phyloP scores from a whole-genome alignment of 1,140 invertebrate genomes.

The Caenorhabditis tropicalis region DNA sequence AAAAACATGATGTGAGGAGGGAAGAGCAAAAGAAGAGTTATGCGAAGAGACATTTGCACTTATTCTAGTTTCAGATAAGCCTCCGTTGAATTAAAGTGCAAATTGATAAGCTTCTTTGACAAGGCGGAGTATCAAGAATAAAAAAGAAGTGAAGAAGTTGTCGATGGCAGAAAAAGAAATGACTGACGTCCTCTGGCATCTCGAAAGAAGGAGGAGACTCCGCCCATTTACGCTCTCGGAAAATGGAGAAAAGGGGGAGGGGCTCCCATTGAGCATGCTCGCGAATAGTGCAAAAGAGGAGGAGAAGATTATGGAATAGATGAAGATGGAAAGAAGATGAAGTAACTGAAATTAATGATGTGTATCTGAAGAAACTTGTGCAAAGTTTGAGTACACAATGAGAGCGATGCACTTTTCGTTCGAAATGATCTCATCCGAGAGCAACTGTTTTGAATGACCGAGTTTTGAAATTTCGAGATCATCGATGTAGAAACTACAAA shows the following conservation, averaged over 20 bases:
- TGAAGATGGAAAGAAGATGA: background rate
- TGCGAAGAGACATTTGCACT: background rate
- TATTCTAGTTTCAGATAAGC: background rate
- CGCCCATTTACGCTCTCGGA: conserved; percentile 35
- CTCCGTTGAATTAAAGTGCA: background rate
- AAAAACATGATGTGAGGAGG: background rate
- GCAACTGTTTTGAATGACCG: background rate
- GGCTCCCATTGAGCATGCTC: background rate
- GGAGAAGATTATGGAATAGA: conserved; percentile 21
- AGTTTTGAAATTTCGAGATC: background rate
- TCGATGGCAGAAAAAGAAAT: background rate
- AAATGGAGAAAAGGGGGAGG: background rate
- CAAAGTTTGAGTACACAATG: background rate
- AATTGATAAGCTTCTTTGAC: conserved; percentile 8
- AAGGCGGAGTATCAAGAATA: background rate
- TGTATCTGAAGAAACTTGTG: background rate
- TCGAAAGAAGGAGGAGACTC: background rate
- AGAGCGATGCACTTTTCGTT: background rate
- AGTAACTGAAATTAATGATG: conserved; percentile 26
- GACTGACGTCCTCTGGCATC: conserved; percentile 32
- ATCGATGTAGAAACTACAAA: background rate
- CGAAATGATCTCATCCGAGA: background rate
- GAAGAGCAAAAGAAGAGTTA: background rate
- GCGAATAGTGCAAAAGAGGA: conserved; percentile 19
- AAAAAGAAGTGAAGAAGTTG: background rate